These are phyloP conservation scores for Athalia cordata DNA, from an alignment of 2,888 invertebrate genomes.

Conservation along the genomic window DNA sequence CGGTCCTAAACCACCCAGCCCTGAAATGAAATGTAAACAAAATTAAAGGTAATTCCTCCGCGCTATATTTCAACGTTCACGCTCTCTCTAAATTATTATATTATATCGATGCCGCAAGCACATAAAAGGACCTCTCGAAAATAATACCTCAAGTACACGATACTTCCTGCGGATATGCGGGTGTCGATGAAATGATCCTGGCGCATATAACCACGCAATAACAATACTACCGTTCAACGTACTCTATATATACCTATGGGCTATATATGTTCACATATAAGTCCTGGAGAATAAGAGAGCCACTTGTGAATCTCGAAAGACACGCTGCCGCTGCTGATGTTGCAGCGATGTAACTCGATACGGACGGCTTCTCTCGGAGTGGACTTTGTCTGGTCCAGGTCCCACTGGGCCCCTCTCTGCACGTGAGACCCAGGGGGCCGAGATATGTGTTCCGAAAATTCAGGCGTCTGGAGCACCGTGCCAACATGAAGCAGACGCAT, in stretches of 20 bases:
- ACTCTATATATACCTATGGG: neutral
- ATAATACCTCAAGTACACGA: neutral
- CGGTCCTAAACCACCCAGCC: slow-evolving; percentile 72
- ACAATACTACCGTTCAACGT: too few species aligned
- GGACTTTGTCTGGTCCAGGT: slow-evolving; percentile 30
- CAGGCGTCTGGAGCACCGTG: too few species aligned
- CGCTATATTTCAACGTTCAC: slow-evolving; percentile 71
- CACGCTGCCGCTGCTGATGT: neutral
- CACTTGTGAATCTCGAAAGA: slow-evolving; percentile 29
- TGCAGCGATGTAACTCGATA: slow-evolving; percentile 9
- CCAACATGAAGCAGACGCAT: slow-evolving; percentile 25
- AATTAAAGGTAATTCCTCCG: neutral
- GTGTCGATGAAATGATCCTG: neutral
- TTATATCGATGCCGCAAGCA: neutral
- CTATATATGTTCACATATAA: neutral
- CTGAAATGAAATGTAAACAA: slow-evolving; percentile 55
- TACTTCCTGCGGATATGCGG: slow-evolving; percentile 45
- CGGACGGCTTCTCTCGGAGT: slow-evolving; percentile 13
- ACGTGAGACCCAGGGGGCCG: neutral
- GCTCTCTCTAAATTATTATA: slow-evolving; percentile 45
- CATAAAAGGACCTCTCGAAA: neutral
- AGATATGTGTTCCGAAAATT: too few species aligned
- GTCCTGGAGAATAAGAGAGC: neutral
- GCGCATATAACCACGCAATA: too few species aligned
- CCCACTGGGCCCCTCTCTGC: neutral